Percentiles rank a stretch among this genome's conserved stretches.
Evolutionary conservation across 2,113 vertebrate species (phyloP).

Genomic region (Bothrops jararaca): DNA sequence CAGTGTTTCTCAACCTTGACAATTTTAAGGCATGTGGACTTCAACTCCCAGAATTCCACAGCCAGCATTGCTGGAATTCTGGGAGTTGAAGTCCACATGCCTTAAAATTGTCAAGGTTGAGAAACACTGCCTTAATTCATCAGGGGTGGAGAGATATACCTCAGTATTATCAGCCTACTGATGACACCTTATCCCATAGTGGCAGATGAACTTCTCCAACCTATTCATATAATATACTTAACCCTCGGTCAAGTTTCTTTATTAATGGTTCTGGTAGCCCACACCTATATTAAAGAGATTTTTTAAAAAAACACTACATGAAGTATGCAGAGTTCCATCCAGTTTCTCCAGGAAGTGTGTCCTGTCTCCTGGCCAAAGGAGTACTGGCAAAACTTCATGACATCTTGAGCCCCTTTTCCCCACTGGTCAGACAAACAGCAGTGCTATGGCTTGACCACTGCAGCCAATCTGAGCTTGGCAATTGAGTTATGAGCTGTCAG

Average conservation of each 20-base stretch:
- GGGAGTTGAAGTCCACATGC: no score
- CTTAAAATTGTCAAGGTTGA: no score
- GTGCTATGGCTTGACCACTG: not conserved
- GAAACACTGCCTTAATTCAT: not conserved
- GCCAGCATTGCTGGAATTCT: no score
- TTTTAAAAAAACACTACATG: not conserved
- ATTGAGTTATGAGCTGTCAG: not conserved
- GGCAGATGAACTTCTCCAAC: not conserved
- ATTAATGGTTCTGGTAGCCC: not conserved
- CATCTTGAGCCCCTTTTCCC: not conserved
- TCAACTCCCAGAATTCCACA: no score
- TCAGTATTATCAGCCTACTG: not conserved
- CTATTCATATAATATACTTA: not conserved
- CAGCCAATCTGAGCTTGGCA: not conserved
- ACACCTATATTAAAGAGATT: not conserved
- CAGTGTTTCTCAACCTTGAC: no score
- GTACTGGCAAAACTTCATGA: not conserved
- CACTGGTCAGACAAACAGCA: not conserved
- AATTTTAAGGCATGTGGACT: no score
- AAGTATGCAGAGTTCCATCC: not conserved
- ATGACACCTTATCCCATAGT: not conserved
- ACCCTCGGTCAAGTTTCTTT: not conserved
- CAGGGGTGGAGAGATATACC: not conserved
- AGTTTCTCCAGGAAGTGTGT: not conserved
- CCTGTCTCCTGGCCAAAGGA: not conserved